Evolutionary conservation across 2,888 invertebrate genomes (phyloP).

Genomic region (Oithona nana): DNA sequence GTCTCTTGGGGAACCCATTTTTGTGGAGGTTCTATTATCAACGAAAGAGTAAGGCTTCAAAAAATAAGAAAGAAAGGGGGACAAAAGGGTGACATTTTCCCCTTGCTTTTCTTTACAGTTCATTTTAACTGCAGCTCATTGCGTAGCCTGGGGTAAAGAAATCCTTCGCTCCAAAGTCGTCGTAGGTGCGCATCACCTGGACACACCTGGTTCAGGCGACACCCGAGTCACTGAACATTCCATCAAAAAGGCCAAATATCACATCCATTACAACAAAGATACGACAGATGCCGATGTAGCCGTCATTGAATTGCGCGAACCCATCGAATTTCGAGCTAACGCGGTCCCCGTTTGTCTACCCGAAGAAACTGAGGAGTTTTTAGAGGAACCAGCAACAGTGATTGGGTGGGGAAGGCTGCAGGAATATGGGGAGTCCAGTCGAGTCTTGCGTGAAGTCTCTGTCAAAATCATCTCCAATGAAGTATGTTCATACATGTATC

Average conservation of each 20-base stretch:
- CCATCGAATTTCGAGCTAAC: slow-evolving; percentile 2
- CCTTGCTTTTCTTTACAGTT: background rate
- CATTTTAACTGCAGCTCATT: background rate
- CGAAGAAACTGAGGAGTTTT: background rate
- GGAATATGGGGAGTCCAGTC: background rate
- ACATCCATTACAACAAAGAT: background rate
- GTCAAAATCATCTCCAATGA: slow-evolving; percentile 1
- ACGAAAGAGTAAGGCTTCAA: background rate
- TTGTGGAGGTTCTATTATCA: slow-evolving; percentile 1
- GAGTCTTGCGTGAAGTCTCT: background rate
- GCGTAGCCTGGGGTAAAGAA: background rate
- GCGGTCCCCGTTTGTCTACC: slow-evolving; percentile 11
- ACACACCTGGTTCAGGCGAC: background rate
- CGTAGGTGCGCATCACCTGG: background rate
- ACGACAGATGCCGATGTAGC: slow-evolving; percentile 8
- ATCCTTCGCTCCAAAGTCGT: background rate
- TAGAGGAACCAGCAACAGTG: background rate
- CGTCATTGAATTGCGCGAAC: background rate
- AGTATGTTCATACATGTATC: slow-evolving; percentile 1
- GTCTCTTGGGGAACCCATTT: background rate
- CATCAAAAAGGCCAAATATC: background rate
- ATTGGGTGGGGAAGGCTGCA: slow-evolving; percentile 1
- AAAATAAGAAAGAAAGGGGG: too few species aligned
- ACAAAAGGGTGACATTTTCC: too few species aligned
- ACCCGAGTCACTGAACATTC: background rate